A percentile compares a stretch with the other conserved stretches of the same genome.
Evolutionary conservation across 2,113 vertebrate species (phyloP).

Genomic region (Spizaetus ornatus): DNA sequence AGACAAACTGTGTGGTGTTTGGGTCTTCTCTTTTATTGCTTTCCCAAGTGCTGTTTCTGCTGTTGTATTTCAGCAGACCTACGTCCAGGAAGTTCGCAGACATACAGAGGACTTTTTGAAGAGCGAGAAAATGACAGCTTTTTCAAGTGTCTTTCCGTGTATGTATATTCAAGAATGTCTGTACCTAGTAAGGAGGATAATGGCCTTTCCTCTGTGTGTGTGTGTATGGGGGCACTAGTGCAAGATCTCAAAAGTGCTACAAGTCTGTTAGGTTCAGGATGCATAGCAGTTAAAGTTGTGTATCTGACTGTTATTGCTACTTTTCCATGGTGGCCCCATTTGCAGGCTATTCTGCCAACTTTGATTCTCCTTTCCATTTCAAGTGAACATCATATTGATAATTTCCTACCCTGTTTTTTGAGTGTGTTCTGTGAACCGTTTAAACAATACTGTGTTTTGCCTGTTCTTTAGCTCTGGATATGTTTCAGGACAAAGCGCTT

Average conservation of each 20-base stretch:
- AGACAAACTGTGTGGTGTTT: neutral
- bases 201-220: neutral
- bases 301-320: neutral
- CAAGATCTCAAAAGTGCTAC: neutral
- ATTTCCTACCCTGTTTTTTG: neutral
- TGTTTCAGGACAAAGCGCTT: neutral
- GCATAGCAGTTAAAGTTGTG: neutral
- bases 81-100: conserved; percentile 35
- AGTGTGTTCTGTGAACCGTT: neutral
- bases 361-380: neutral
- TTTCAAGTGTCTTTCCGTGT: conserved; percentile 88
- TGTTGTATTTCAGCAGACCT: conserved; percentile 60
- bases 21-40: neutral
- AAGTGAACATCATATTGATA: neutral
- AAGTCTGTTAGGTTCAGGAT: neutral
- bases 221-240: neutral
- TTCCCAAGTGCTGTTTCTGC: neutral
- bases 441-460: neutral
- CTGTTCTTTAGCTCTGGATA: neutral
- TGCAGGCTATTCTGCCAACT: neutral
- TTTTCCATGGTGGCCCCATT: fast-evolving
- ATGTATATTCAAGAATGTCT: conserved; percentile 11
- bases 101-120: conserved; percentile 56
- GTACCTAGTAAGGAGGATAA: neutral
- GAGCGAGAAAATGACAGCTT: conserved; percentile 80